Percentiles rank a stretch among this genome's conserved stretches.
Conservation (phyloP, 2,797 vertebrate species). For the Phaenicophaeus curvirostris region DNA sequence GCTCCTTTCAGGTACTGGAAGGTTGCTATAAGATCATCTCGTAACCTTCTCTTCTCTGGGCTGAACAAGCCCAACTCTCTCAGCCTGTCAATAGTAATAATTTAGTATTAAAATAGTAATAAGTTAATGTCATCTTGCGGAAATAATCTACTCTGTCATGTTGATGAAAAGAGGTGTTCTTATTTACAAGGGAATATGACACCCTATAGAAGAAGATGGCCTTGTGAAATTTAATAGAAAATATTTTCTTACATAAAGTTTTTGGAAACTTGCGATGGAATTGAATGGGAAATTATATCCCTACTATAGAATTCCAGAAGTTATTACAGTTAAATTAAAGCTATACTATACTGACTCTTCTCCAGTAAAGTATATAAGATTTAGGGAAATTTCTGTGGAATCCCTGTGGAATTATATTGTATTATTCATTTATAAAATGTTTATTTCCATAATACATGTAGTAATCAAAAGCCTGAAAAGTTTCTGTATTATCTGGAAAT, state of each 20-base stretch:
- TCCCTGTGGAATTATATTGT: rapidly evolving
- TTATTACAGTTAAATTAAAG: not conserved
- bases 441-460: not conserved
- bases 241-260: not conserved
- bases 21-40: too few relatives aligned
- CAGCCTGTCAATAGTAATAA: too few relatives aligned
- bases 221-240: not conserved
- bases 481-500: not conserved
- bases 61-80: too few relatives aligned
- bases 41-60: too few relatives aligned
- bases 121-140: not conserved
- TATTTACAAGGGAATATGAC: not conserved
- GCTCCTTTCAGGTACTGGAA: too few relatives aligned
- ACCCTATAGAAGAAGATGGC: not conserved
- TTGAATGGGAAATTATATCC: not conserved
- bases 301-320: not conserved
- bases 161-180: not conserved
- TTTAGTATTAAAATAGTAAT: not conserved
- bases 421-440: not conserved
- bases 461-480: not conserved
- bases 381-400: not conserved
- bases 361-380: not conserved
- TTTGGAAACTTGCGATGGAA: not conserved
- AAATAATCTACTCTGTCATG: not conserved
- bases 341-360: not conserved